These are phyloP conservation scores for Neodiprion pinetum DNA, from an alignment of 1,140 invertebrate genomes.

Conservation along the genomic window DNA sequence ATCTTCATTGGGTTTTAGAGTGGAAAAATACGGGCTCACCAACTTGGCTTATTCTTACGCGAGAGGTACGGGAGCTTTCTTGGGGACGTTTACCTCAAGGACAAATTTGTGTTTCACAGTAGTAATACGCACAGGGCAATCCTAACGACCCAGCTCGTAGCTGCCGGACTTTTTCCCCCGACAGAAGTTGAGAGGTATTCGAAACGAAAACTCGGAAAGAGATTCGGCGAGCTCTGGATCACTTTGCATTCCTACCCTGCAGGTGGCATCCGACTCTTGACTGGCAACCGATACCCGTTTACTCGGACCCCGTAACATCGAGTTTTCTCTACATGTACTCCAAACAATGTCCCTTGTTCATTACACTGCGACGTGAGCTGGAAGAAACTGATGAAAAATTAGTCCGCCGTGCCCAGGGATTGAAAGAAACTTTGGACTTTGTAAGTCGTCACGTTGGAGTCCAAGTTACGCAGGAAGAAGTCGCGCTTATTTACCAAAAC, in stretches of 20 bases:
- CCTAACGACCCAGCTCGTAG: slow-evolving; percentile 69
- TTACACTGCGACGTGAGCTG: neutral
- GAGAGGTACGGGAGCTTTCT: slow-evolving; percentile 48
- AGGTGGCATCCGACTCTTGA: neutral
- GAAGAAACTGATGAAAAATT: neutral
- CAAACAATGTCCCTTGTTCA: neutral
- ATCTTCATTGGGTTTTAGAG: slow-evolving; percentile 32
- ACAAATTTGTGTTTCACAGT: slow-evolving; percentile 58
- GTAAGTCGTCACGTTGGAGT: slow-evolving; percentile 16
- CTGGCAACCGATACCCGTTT: slow-evolving; percentile 4
- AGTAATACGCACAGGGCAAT: slow-evolving; percentile 68
- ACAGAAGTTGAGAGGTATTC: slow-evolving; percentile 59
- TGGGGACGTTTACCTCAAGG: slow-evolving; percentile 43
- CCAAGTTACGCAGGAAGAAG: neutral
- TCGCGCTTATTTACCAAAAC: slow-evolving; percentile 10
- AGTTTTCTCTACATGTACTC: neutral
- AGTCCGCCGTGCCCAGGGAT: slow-evolving; percentile 3
- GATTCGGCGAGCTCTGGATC: neutral
- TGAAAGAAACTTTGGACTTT: slow-evolving; percentile 6
- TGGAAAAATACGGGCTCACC: slow-evolving; percentile 53
- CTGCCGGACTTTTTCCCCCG: slow-evolving; percentile 69
- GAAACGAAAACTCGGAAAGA: neutral
- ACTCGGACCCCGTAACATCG: neutral
- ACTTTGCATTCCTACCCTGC: neutral
- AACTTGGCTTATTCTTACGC: slow-evolving; percentile 50